Conservation (phyloP, 2,888 invertebrate genomes). For the Tridacna crocea region DNA sequence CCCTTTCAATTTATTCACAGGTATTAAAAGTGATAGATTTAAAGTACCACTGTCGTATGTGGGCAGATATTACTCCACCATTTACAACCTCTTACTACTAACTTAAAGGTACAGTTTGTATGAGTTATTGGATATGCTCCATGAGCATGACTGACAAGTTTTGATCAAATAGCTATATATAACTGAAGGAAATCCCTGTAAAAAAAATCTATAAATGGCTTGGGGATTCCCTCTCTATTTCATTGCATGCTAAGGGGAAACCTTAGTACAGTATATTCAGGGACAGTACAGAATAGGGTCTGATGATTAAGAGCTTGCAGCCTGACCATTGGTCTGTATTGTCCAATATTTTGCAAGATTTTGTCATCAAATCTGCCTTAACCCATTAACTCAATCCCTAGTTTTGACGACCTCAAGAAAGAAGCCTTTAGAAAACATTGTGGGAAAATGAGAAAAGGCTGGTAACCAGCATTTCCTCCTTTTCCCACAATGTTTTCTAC, state of each 20-base stretch:
- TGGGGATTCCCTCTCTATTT: conserved; percentile 13
- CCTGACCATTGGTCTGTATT: too few relatives aligned
- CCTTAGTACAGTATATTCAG: too few relatives aligned
- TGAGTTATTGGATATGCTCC: conserved; percentile 26
- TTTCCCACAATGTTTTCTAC: too few relatives aligned
- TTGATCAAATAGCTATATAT: conserved; percentile 16
- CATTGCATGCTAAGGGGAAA: neutral
- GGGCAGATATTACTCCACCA: neutral
- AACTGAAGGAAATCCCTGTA: conserved; percentile 13
- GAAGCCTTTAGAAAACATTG: too few relatives aligned
- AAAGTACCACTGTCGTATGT: conserved; percentile 11
- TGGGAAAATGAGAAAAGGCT: too few relatives aligned
- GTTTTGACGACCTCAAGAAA: too few relatives aligned
- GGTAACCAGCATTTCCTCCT: too few relatives aligned
- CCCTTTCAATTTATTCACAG: conserved; percentile 16
- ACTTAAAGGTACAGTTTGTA: conserved; percentile 1
- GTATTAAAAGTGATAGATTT: neutral
- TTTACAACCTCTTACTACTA: conserved; percentile 12
- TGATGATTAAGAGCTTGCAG: too few relatives aligned
- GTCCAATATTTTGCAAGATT: too few relatives aligned
- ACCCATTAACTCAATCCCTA: too few relatives aligned
- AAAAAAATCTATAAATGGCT: conserved; percentile 15
- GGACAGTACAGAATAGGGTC: too few relatives aligned
- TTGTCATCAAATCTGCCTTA: too few relatives aligned
- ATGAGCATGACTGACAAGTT: conserved; percentile 6